A percentile compares a stretch with the other conserved stretches of the same genome.
Conservation (phyloP, 2,113 vertebrate species). For the Oceanodroma tethys region DNA sequence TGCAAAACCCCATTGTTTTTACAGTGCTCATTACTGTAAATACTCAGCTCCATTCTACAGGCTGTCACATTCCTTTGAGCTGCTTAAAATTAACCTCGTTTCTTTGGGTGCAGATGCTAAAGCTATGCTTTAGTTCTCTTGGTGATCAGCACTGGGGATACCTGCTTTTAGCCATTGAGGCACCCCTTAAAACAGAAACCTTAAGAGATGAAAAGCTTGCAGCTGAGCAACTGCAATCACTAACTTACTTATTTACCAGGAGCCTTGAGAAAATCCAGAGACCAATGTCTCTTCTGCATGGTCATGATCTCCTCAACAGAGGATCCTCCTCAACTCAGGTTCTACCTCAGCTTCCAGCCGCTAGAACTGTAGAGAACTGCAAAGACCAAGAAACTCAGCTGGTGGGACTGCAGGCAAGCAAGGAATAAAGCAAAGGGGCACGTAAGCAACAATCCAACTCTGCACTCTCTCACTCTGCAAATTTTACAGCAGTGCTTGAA, state of each 20-base stretch:
- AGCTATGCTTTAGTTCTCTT: neutral
- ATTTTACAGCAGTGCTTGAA: neutral
- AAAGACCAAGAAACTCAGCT: neutral
- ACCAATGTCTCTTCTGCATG: neutral
- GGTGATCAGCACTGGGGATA: neutral
- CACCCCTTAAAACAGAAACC: neutral
- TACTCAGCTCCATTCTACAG: neutral
- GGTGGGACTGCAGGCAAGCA: neutral
- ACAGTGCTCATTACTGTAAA: neutral
- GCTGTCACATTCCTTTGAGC: neutral
- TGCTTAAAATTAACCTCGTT: neutral
- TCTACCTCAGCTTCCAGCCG: neutral
- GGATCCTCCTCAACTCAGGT: neutral
- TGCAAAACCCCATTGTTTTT: neutral
- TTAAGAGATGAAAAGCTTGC: neutral
- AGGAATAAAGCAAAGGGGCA: neutral
- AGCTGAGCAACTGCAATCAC: neutral
- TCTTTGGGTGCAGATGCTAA: neutral
- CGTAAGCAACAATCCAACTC: neutral
- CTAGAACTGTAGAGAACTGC: neutral
- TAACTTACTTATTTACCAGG: neutral
- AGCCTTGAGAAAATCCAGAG: neutral
- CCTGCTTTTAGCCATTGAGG: neutral
- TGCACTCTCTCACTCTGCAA: neutral
- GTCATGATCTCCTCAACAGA: neutral